These are phyloP conservation scores for Formica aserva DNA, from an alignment of 2,888 invertebrate species.

Conservation along the genomic window DNA sequence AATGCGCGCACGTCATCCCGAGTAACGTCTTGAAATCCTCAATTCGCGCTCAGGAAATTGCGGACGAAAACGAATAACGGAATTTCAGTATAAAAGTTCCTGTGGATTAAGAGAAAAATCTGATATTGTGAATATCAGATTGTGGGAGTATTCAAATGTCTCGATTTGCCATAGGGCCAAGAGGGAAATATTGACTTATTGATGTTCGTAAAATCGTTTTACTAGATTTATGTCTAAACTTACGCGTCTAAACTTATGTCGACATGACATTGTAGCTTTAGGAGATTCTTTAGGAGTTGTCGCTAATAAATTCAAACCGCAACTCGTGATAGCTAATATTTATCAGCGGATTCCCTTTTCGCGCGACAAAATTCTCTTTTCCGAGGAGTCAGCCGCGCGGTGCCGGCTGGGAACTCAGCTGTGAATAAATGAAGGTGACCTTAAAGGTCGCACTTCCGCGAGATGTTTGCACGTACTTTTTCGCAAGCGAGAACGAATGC, in stretches of 20 bases:
- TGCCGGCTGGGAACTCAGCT: conserved; percentile 41
- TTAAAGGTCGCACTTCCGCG: conserved; percentile 57
- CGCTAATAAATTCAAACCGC: conserved; percentile 44
- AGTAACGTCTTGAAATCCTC: conserved; percentile 38
- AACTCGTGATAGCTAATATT: conserved; percentile 60
- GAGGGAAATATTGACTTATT: background rate
- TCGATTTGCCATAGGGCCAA: background rate
- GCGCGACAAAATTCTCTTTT: conserved; percentile 40
- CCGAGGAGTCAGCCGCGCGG: background rate
- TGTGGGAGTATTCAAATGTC: background rate
- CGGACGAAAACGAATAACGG: conserved; percentile 20
- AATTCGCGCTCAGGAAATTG: conserved; percentile 26
- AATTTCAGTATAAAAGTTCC: conserved; percentile 34
- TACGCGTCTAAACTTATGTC: conserved; percentile 3
- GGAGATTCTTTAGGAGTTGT: background rate
- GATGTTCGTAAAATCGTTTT: background rate
- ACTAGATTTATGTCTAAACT: background rate
- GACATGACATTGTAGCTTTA: background rate
- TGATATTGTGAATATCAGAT: background rate
- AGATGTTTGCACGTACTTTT: conserved; percentile 70
- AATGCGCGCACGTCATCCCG: conserved; percentile 53
- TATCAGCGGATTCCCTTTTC: conserved; percentile 57
- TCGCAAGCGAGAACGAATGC: conserved; percentile 46
- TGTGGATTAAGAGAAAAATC: background rate
- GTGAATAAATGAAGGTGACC: conserved; percentile 67